These are phyloP conservation scores for Aleiodes testaceus DNA, from an alignment of 2,888 invertebrate species.

Conservation along the genomic window DNA sequence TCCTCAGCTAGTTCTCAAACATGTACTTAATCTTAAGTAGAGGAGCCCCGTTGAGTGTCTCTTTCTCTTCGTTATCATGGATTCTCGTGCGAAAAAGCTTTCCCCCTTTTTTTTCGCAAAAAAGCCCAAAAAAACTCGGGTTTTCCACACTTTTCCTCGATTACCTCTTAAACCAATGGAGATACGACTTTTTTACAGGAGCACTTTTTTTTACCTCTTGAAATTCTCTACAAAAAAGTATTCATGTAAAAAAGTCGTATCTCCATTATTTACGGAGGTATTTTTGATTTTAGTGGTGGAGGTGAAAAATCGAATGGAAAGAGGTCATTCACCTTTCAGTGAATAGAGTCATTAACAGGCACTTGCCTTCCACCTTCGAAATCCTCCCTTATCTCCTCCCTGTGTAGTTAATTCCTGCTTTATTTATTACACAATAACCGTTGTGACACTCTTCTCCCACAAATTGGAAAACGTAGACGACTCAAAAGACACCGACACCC, in stretches of 20 bases:
- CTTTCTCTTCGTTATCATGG: conserved; percentile 41
- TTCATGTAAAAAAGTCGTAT: too few species aligned
- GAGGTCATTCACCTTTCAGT: conserved; percentile 46
- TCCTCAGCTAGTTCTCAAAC: not conserved
- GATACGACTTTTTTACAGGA: not conserved
- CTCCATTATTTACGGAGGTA: too few species aligned
- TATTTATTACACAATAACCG: conserved; percentile 23
- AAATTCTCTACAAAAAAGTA: too few species aligned
- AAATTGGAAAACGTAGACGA: conserved; percentile 20
- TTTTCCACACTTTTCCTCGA: not conserved
- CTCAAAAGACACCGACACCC: conserved; percentile 18
- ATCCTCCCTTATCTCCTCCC: conserved; percentile 6
- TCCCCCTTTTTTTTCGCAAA: conserved; percentile 30
- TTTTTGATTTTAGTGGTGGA: too few species aligned
- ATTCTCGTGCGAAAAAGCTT: conserved; percentile 67
- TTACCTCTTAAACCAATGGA: not conserved
- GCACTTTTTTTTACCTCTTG: not conserved
- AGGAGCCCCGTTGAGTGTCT: conserved; percentile 62
- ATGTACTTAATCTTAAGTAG: conserved; percentile 46
- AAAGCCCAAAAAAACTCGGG: not conserved
- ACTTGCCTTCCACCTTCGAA: not conserved
- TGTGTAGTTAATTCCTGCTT: conserved; percentile 21
- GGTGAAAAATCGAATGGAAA: conserved; percentile 19
- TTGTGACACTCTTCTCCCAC: conserved; percentile 13
- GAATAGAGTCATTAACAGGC: conserved; percentile 56